Base-by-base conservation (phyloP, 2,888 invertebrate genomes). In the Ptychoptera albimana region DNA sequence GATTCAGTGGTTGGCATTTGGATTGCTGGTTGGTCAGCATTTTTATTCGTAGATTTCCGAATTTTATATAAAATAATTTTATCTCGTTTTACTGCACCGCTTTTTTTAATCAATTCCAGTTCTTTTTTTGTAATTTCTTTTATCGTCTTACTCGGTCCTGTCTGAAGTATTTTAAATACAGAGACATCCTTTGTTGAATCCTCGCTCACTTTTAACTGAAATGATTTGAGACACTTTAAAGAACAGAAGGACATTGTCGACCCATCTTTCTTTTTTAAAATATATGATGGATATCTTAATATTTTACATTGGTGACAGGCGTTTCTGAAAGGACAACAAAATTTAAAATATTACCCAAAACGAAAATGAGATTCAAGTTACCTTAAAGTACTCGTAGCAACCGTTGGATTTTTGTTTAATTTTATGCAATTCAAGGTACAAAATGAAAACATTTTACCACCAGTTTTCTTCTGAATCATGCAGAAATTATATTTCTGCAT, bases 401-500 rank as follows among this genome's bases (percentile, higher is more conserved):
- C 82, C 12, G 83, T 69, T 1, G 84, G 82, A 0, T 82, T 82
- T 58, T 81, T 79, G 56, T 82, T 82, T 43, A 88, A 69, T 46
- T 85, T 86, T 49, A 89, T 67, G 61, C 94, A 94, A 60, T 89
- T 88, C 8, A 93, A 71, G 1, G 93, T 92, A 61, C 94, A 94
- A 74, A 89, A 78, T 75, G 82, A 79, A 54, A 84, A 70, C 12
- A 74, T 63, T 57, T 80, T 75, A 50, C 72, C 72, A 51, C 73
- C 57, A 54, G 74, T 63, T 53, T 72, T 69, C 57, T 81, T 70
- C 48, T 75, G 72, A 23, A 96, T 89, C 91, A 96, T 92, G 59
- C 96, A 94, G 58, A 92, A 94, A 64, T 94, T 93, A 61, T 89
- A 89, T 61, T 94, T 94, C 61, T 91, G 92, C 3, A 91, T 88